A percentile compares a stretch with the other conserved stretches of the same genome.
Conservation (phyloP, 2,113 vertebrate species). For the Rhombomys opimus region DNA sequence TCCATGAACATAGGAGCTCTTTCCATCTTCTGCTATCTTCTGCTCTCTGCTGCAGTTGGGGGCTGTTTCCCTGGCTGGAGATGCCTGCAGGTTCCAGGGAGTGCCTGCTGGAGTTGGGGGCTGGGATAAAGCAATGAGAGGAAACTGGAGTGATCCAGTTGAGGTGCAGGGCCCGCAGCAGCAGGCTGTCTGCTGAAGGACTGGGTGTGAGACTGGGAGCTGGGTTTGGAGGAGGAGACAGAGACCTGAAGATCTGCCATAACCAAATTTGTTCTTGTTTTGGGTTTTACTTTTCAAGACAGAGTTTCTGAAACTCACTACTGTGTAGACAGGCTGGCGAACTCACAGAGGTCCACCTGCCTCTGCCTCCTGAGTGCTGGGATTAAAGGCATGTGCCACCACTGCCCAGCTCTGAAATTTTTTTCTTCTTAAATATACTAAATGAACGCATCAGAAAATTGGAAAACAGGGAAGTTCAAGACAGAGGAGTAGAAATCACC, state of each 20-base stretch:
- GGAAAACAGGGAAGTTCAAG: not conserved
- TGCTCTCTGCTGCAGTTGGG: not conserved
- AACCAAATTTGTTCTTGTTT: not conserved
- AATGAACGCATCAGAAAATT: not conserved
- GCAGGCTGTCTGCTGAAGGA: not conserved
- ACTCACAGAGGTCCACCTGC: not conserved
- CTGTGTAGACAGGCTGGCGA: not conserved
- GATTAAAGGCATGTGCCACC: not conserved
- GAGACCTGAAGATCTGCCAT: not conserved
- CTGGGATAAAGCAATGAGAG: not conserved
- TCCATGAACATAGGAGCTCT: not conserved
- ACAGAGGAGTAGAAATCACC: not conserved
- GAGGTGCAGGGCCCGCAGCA: not conserved
- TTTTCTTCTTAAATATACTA: not conserved
- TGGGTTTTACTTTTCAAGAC: not conserved
- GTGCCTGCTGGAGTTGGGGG: not conserved
- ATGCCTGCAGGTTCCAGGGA: not conserved
- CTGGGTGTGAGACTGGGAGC: not conserved
- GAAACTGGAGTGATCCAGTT: not conserved
- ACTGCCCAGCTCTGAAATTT: no score
- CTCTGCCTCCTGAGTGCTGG: not conserved
- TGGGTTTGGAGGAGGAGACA: not conserved
- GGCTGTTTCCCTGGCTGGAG: not conserved
- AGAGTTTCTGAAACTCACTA: not conserved
- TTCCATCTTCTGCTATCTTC: not conserved